These are phyloP conservation scores for Fistularia commersonii DNA, from an alignment of 2,797 vertebrate species.

Conservation along the genomic window DNA sequence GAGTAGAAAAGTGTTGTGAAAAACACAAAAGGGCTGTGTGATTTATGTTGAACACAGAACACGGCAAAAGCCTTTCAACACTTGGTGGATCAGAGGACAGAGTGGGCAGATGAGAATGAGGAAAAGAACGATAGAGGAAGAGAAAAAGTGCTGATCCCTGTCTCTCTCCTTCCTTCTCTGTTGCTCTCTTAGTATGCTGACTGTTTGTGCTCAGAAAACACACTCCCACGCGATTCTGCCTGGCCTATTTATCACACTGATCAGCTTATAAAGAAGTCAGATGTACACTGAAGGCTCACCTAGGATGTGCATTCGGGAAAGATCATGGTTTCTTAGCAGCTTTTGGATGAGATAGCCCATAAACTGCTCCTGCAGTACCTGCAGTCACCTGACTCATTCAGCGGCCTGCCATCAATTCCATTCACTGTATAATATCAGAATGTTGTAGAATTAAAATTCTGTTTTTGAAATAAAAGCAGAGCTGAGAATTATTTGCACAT, in stretches of 20 bases:
- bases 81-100: constrained; percentile 54
- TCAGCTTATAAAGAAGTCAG: constrained; percentile 53
- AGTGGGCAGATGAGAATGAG: constrained; percentile 63
- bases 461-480: too few relatives aligned
- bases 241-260: constrained; percentile 67
- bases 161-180: constrained; percentile 17
- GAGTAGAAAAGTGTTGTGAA: too few relatives aligned
- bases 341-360: constrained; percentile 4
- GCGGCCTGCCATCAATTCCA: too few relatives aligned
- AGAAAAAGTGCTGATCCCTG: constrained; percentile 61
- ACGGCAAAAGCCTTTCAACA: constrained; percentile 40
- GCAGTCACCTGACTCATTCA: too few relatives aligned
- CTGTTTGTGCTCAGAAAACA: constrained; percentile 59
- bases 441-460: too few relatives aligned
- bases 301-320: constrained; percentile 19
- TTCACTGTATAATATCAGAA: too few relatives aligned
- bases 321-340: constrained; percentile 19
- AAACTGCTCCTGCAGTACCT: too few relatives aligned
- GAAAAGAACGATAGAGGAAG: constrained; percentile 56
- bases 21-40: constrained; percentile 6
- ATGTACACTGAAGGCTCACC: constrained; percentile 34
- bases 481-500: too few relatives aligned
- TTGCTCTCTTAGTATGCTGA: constrained; percentile 59
- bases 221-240: constrained; percentile 61
- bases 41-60: constrained; percentile 51